Percentiles rank a stretch among this genome's conserved stretches.
Conservation (phyloP, 2,888 invertebrate species). For the Spilosoma lubricipeda region DNA sequence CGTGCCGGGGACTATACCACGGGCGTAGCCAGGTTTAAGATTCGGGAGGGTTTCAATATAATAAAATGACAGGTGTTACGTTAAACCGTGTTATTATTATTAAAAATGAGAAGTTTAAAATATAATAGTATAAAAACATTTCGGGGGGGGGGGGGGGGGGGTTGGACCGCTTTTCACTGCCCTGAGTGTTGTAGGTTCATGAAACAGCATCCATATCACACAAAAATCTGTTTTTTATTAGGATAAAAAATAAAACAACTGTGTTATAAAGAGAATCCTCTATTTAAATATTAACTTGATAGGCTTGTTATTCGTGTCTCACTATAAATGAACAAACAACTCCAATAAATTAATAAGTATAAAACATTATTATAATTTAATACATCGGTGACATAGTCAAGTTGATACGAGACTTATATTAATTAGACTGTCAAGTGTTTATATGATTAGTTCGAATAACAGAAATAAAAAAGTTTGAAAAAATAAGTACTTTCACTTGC, state of each 20-base stretch:
- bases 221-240: background rate
- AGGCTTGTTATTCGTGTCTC: conserved; percentile 78
- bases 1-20: no score
- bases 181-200: background rate
- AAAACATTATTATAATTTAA: conserved; percentile 37
- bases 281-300: conserved; percentile 77
- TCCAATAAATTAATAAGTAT: conserved; percentile 62
- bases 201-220: background rate
- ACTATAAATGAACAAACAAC: conserved; percentile 71
- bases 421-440: background rate
- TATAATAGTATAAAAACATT: no score
- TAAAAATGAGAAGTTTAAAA: no score
- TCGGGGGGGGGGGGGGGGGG: no score
- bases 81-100: no score
- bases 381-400: conserved; percentile 28
- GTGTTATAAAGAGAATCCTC: conserved; percentile 75
- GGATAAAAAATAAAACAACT: conserved; percentile 48
- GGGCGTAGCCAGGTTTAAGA: no score
- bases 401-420: conserved; percentile 19
- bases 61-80: no score
- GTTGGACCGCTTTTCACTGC: no score
- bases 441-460: no score
- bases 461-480: no score
- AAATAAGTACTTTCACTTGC: no score
- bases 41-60: no score